Conservation (phyloP, 2,113 vertebrate genomes). For the Oncorhynchus nerka region DNA sequence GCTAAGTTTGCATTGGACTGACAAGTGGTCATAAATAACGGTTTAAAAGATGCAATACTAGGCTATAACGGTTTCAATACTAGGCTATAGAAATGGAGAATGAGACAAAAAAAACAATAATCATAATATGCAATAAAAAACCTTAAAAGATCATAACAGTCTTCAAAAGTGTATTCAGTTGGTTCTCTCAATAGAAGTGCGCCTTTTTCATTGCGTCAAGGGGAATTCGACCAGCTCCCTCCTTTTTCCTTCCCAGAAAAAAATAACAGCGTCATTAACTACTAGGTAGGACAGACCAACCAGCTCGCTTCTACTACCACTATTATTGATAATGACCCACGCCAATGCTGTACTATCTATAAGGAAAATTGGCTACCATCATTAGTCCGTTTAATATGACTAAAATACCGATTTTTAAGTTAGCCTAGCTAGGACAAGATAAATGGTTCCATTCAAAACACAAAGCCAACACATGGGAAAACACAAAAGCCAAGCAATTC, state of each 20-base stretch:
- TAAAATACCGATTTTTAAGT: background rate
- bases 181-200: slow-evolving; percentile 71
- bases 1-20: no score
- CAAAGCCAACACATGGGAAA: slow-evolving; percentile 53
- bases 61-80: no score
- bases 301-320: background rate
- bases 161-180: slow-evolving; percentile 43
- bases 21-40: no score
- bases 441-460: slow-evolving; percentile 30
- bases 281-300: background rate
- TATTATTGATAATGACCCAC: background rate
- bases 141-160: slow-evolving; percentile 71
- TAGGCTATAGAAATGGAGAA: no score
- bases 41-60: no score
- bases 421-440: background rate
- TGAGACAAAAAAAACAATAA: background rate
- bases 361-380: background rate
- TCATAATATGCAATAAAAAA: slow-evolving; percentile 34
- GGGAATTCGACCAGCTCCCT: slow-evolving; percentile 63
- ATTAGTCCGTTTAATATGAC: background rate
- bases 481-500: background rate
- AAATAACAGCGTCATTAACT: slow-evolving; percentile 37
- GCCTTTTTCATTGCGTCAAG: slow-evolving; percentile 75
- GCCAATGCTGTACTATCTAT: background rate
- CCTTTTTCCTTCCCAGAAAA: slow-evolving; percentile 42